Evolutionary conservation across 2,888 invertebrate genomes (phyloP), one percentile per base, ranked within the genome.

Genomic region (Hirtodrosophila trivittata): DNA sequence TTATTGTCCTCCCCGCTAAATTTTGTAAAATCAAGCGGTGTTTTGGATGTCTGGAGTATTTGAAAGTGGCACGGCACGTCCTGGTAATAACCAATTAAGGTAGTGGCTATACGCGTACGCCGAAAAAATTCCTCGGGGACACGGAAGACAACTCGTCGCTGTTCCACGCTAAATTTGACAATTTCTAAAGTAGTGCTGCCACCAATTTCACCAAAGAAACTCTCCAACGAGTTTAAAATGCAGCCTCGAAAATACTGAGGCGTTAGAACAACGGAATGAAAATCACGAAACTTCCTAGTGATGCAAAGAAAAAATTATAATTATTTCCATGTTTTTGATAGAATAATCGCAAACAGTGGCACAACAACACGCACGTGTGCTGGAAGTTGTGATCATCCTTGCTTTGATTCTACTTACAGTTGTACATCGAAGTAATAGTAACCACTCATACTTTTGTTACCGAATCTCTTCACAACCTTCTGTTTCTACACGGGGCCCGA

Each of bases 181-280:
- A 94, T 77, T 65, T 94, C 93, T 18, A 94, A 87, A 25, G 89
- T 88, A 18, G 92, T 90, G 52, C 91, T 89, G 14, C 92, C 91
- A 45, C 92, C 93, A 75, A 92, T 91, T 89, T 93, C 93, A 3
- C 94, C 94, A 87, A 94, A 93, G 42, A 94, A 76, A 54, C 90
- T 88, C 46, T 89, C 90, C 59, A 94, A 75, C 3, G 92, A 91
- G 50, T 91, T 88, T 54, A 92, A 87, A 64, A 94, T 91, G 85
- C 93, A 92, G 42, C 92, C 92, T 81, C 93, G 93, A 59, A 94
- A 91, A 76, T 91, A 93, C 1, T 91, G 91, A 1, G 91, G 88
- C 32, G 92, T 91, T 58, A 93, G 81, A 55, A 83, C 85, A 42
- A 91, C 89, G 10, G 87, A 87, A 37, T 87, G 71, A 39, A 89